Conservation (phyloP, 2,113 vertebrate species). For the Xyrauchen texanus region DNA sequence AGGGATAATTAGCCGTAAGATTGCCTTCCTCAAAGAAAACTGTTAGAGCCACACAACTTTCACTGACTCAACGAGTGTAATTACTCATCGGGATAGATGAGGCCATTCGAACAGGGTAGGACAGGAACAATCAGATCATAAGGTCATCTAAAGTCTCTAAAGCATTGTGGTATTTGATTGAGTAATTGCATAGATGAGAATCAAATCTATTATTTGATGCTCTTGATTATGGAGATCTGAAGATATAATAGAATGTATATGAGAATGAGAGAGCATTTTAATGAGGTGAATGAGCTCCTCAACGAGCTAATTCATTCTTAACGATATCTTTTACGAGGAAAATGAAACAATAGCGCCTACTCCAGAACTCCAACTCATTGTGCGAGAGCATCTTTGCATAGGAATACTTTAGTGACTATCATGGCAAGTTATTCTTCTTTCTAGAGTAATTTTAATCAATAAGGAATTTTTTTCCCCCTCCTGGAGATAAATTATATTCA, state of each 20-base stretch:
- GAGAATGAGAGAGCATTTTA: background rate
- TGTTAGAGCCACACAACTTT: background rate
- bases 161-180: background rate
- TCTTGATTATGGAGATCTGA: conserved; percentile 29
- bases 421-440: no score
- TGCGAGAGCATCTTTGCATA: background rate
- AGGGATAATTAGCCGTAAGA: conserved; percentile 50
- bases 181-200: conserved; percentile 27
- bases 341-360: background rate
- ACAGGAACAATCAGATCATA: background rate
- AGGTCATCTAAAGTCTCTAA: background rate
- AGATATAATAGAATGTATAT: conserved; percentile 17
- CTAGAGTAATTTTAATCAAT: background rate
- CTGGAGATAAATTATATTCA: background rate
- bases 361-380: background rate
- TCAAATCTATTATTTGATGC: conserved; percentile 8
- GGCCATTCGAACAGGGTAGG: no score
- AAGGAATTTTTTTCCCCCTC: background rate
- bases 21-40: conserved; percentile 20
- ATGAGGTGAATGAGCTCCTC: background rate
- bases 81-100: background rate
- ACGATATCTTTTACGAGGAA: background rate
- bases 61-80: background rate
- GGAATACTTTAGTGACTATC: background rate
- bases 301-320: conserved; percentile 1